Evolutionary conservation across 2,888 invertebrate genomes (phyloP), one percentile per base, ranked within the genome.

Genomic region (Euzophera pinguis): DNA sequence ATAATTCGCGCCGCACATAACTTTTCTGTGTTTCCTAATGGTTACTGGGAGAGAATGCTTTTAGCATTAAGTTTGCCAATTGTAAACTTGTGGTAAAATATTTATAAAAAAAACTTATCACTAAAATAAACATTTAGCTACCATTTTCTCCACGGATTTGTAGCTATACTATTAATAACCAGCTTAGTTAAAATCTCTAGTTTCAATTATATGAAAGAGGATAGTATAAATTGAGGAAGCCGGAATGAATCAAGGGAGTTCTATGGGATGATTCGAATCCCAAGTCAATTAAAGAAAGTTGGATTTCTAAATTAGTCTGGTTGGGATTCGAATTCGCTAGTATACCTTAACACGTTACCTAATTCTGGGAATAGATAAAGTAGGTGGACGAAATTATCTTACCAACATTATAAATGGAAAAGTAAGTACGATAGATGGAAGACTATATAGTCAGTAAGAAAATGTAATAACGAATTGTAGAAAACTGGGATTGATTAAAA

Each of bases 231-330:
- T 14, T 16, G 14, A 14, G 16, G 39, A 39, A 7, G 14, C 16
- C 10, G 9, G 10, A 32, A 32, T 45, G 32, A 45, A 32, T 27
- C 10, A 45, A 22, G 45, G 45, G 32, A 34, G 32, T 45, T 45
- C 10, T 16, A 34, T 13, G 45, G 29, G 14, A 45, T 14, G 8
- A 16, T 14, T 14, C 45, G 14, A 45, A 45, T 32, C 45, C 14
- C 45, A 32, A 9, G 45, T 14, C 45, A 45, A 45, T 32, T 45
- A 10, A 45, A 45, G 45, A 45, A 45, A 45, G 32, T 45, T 45
- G 32, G 45, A 32, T 32, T 34, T 9, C 45, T 32, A 34, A 45
- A 34, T 45, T 34, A 32, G 32, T 32, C 34, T 34, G 10, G 32
- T 16, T 32, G 16, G 14, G 16, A 45, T 16, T 32, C 27, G 12